Evolutionary conservation across 1,140 invertebrate genomes (phyloP), one percentile per base, ranked within the genome.

Genomic region (Brachionus calyciflorus): DNA sequence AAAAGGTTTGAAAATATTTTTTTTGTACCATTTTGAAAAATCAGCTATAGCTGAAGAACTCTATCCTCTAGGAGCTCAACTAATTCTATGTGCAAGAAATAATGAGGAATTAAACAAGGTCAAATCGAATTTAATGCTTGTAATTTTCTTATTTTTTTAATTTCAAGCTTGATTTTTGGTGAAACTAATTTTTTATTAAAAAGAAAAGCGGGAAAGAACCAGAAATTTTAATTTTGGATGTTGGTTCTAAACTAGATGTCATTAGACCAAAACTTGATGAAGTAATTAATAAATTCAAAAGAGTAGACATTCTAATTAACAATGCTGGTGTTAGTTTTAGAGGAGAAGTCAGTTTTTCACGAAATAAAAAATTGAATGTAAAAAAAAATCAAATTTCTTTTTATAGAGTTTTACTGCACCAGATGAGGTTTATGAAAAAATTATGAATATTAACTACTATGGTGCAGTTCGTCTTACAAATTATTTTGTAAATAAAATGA

Each of bases 251-350:
- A 30, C 17, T 40, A 17, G 55, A 77, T 14, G n/a, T 6, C 12
- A 30, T 77, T 3, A 49, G 33, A 63, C n/a, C 40, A 24, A 68
- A 77, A 48, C 14, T 77, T 14, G 76, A 68, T 14, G 51, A 37
- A 37, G 24, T 77, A 3, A 9, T 49, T 2, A 21, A 63, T n/a
- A 51, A 49, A 46, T 48, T 63, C 48, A 33, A 49, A 46, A 26
- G 3, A n/a, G 33, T 77, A 3, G 76, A 77, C 33, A 51, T 77
- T 48, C 49, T 77, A 28, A 40, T 76, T 14, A 76, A 76, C 21
- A 76, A 76, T 76, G 73, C 73, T 28, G 73, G 73, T 33, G 49
- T 73, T 24, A 73, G 69, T 26, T 76, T 48, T 26, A 48, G 49
- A 41, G 49, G 49, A 10, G 73, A 76, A 55, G 73, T 76, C 14